These are phyloP conservation scores for Rhabdomys pumilio DNA, from an alignment of 2,797 vertebrate species.

Conservation along the genomic window DNA sequence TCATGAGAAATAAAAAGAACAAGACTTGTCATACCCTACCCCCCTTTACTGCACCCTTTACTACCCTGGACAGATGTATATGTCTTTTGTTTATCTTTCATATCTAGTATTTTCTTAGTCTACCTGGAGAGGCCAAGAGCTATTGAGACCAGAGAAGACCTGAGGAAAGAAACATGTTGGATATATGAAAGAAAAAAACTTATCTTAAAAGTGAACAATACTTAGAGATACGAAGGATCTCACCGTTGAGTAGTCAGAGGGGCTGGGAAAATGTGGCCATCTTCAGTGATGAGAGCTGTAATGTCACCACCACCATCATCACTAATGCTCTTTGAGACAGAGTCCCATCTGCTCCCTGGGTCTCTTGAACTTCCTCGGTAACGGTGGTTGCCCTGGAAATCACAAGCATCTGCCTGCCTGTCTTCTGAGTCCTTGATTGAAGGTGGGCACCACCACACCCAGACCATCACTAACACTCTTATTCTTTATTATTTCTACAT, in stretches of 20 bases:
- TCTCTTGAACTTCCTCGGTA: too few relatives aligned
- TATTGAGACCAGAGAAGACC: constrained; percentile 25
- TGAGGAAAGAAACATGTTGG: not conserved
- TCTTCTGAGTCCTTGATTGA: too few relatives aligned
- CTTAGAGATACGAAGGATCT: not conserved
- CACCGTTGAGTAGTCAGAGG: not conserved
- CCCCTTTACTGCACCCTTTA: not conserved
- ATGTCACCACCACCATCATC: too few relatives aligned
- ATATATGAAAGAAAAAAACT: constrained; percentile 1
- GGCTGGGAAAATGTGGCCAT: not conserved
- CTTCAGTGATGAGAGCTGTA: not conserved
- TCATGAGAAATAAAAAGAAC: not conserved
- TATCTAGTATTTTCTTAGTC: not conserved
- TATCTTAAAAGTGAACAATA: not conserved
- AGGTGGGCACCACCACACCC: not conserved
- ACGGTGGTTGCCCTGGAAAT: not conserved
- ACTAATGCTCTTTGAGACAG: not conserved
- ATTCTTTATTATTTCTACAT: not conserved
- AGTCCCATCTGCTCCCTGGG: not conserved
- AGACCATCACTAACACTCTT: not conserved
- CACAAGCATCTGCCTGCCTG: not conserved
- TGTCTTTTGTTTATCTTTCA: not conserved
- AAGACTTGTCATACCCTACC: not conserved
- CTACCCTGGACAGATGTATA: not conserved
- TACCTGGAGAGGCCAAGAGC: not conserved